Base-by-base conservation (phyloP, 2,888 invertebrate genomes). In the Stenichneumon culpator region DNA sequence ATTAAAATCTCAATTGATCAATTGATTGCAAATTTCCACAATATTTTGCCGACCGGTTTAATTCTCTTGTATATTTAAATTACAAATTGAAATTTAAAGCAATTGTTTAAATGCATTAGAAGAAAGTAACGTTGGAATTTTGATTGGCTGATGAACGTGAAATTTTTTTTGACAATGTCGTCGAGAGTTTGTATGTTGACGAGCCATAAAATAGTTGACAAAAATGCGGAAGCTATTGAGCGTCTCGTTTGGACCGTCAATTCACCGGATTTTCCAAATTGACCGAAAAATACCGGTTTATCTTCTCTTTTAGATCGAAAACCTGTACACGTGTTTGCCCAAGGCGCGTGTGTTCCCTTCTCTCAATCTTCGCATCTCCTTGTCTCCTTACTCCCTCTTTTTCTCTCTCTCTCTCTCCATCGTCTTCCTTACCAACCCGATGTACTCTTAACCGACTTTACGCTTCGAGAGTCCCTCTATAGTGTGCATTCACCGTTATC, bases 401-500 rank as follows among this genome's bases (percentile, higher is more conserved):
- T n/a, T 67, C 36, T n/a, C 39, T 14, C 68, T 68, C 44, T 22
- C 47, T 32, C 19, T 57, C 68, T 39, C 47, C 6, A 47, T 25
- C 22, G 6, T 47, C 25, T 25, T 25, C 47, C 11, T 54, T 11
- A 70, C 65, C n/a, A 65, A 19, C 60, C 22, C 25, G 47, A 4
- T 60, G 69, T 69, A 75, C 81, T 83, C 63, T 84, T 77, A 72
- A 84, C 83, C 83, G 83, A 84, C 72, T 80, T 63, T 63, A 52
- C 36, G 68, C 52, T 22, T 28, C 28, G 57, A 57, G 39, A 50
- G 65, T 75, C 72, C 72, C 54, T 14, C 54, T 14, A 32, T 69
- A n/a, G 16, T 60, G 36, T 68, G 77, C 77, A 54, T 78, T 81
- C 87, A 89, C 89, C 89, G 89, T 90, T 90, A 90, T 88, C 86